These are phyloP conservation scores for Sebastes alutus DNA, from an alignment of 2,797 vertebrate species.

Conservation along the genomic window DNA sequence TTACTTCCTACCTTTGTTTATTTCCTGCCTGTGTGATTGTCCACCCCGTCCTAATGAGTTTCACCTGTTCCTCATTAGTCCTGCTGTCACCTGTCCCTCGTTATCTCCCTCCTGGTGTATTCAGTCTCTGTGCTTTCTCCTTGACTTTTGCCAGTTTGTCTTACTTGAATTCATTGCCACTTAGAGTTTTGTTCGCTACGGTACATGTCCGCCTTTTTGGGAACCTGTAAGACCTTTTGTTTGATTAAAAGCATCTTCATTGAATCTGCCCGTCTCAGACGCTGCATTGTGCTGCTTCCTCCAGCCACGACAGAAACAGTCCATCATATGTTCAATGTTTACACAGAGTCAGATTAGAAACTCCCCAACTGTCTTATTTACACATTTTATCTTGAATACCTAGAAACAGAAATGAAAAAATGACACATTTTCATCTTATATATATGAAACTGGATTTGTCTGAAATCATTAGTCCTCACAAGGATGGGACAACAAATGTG, in stretches of 20 bases:
- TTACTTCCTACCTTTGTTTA: too few species aligned
- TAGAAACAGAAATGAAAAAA: not conserved
- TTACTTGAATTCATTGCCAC: too few species aligned
- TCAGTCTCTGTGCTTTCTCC: not conserved
- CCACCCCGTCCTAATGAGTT: too few species aligned
- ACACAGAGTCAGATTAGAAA: rapidly evolving
- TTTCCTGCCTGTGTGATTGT: too few species aligned
- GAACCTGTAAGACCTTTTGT: too few species aligned
- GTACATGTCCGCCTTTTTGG: too few species aligned
- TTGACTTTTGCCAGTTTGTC: not conserved
- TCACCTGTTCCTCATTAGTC: too few species aligned
- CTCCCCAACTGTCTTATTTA: not conserved
- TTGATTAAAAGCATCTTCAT: too few species aligned
- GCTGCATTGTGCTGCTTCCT: too few species aligned
- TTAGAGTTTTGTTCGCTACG: too few species aligned
- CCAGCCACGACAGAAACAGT: not conserved
- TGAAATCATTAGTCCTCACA: not conserved
- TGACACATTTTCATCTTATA: not conserved
- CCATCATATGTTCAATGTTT: rapidly evolving
- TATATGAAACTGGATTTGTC: not conserved
- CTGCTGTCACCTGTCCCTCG: too few species aligned
- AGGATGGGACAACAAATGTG: not conserved
- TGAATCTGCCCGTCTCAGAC: too few species aligned
- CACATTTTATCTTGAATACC: not conserved
- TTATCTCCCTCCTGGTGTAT: not conserved